Evolutionary conservation across 2,888 invertebrate genomes (phyloP).

Genomic region (Oligia fasciuncula): DNA sequence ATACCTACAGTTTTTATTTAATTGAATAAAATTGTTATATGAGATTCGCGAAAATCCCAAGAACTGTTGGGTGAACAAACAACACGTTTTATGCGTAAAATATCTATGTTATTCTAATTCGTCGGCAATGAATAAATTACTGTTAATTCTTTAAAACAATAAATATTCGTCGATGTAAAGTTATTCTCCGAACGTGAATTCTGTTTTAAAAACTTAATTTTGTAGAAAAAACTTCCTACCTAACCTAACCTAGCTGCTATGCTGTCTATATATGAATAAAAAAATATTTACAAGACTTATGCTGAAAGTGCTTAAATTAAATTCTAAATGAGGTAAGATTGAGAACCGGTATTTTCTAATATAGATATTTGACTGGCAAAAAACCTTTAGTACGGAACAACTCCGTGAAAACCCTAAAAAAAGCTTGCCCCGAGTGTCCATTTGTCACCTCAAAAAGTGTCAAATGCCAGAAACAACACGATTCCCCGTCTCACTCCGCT

Average conservation of each 20-base stretch:
- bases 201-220: background rate
- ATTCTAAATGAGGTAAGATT: background rate
- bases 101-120: conserved; percentile 50
- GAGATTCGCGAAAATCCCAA: background rate
- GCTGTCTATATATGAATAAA: too few species aligned
- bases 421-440: conserved; percentile 31
- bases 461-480: conserved; percentile 46
- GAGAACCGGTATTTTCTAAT: background rate
- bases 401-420: conserved; percentile 6
- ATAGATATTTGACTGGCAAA: background rate
- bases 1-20: background rate
- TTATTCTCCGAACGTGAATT: conserved; percentile 19
- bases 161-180: conserved; percentile 25
- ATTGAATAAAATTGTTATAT: conserved; percentile 24
- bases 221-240: background rate
- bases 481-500: background rate
- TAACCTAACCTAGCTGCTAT: background rate
- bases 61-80: conserved; percentile 32
- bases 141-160: conserved; percentile 27
- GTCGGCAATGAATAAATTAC: conserved; percentile 33
- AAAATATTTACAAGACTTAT: background rate
- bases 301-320: background rate
- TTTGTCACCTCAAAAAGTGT: conserved; percentile 34
- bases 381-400: background rate
- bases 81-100: conserved; percentile 33